Evolutionary conservation across 2,888 invertebrate genomes (phyloP).

Genomic region (Lasioglossum marginatum): DNA sequence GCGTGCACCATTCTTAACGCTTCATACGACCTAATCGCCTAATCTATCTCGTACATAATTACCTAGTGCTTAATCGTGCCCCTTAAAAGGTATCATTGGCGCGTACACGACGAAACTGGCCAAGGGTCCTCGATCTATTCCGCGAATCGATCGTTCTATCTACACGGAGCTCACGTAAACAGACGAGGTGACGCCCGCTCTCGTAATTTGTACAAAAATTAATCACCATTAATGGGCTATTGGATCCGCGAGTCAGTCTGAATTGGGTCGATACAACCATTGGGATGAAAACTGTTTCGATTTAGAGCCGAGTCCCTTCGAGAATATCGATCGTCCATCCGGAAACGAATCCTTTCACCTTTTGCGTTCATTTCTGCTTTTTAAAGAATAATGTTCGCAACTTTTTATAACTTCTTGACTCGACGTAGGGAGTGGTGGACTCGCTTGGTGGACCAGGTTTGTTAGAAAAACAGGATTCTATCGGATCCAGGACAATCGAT

Average conservation of each 20-base stretch:
- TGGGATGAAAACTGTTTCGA: slow-evolving; percentile 5
- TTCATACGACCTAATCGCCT: slow-evolving; percentile 43
- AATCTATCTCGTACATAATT: slow-evolving; percentile 47
- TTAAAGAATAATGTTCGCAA: not conserved
- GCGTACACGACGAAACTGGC: slow-evolving; percentile 44
- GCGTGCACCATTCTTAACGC: slow-evolving; percentile 47
- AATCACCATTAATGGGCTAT: slow-evolving; percentile 29
- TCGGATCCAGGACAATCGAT: not conserved
- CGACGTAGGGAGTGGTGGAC: slow-evolving; percentile 19
- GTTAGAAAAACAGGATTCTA: not conserved
- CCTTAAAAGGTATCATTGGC: slow-evolving; percentile 28
- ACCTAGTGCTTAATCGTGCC: slow-evolving; percentile 46
- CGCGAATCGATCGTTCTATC: slow-evolving; percentile 34
- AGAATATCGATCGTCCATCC: not conserved
- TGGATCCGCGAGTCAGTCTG: slow-evolving; percentile 66
- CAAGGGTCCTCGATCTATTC: slow-evolving; percentile 39
- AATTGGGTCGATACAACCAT: slow-evolving; percentile 22
- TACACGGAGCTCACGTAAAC: slow-evolving; percentile 47
- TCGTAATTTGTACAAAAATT: slow-evolving; percentile 60
- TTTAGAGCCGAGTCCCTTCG: not conserved
- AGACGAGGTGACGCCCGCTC: slow-evolving; percentile 31
- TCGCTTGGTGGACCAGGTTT: not conserved
- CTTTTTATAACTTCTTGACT: slow-evolving; percentile 8
- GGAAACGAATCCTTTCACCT: not conserved
- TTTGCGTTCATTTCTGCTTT: not conserved